Percentiles rank a stretch among this genome's conserved stretches.
Evolutionary conservation across 2,888 invertebrate species (phyloP).

Genomic region (Agrotis exclamationis): DNA sequence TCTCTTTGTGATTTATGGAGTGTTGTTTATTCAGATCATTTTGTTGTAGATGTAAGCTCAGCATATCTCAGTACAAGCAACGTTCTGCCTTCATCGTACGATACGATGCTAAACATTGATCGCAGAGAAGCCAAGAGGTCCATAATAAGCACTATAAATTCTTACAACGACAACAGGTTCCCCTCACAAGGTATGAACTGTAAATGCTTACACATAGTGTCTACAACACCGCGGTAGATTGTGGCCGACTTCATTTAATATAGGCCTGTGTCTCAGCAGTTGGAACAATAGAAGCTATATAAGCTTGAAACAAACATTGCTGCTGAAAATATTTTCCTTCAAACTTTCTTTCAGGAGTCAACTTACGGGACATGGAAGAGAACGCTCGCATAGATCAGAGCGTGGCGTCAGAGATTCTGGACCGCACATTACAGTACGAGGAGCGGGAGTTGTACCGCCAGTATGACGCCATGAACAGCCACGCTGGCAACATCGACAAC

Average conservation of each 20-base stretch:
- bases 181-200: slow-evolving; percentile 83
- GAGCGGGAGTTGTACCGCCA: slow-evolving; percentile 79
- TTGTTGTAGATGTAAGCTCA: slow-evolving; percentile 21
- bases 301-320: too few species aligned
- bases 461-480: slow-evolving; percentile 78
- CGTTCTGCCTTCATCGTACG: slow-evolving; percentile 57
- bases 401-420: slow-evolving; percentile 82
- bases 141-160: slow-evolving; percentile 84
- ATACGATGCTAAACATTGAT: slow-evolving; percentile 60
- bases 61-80: slow-evolving; percentile 24
- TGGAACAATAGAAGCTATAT: too few species aligned
- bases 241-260: too few species aligned
- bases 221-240: too few species aligned
- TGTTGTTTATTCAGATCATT: neutral
- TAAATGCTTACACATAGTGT: too few species aligned
- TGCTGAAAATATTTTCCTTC: neutral
- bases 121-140: slow-evolving; percentile 77
- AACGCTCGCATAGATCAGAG: slow-evolving; percentile 82
- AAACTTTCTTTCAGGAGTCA: slow-evolving; percentile 72
- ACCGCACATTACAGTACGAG: slow-evolving; percentile 79
- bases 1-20: neutral
- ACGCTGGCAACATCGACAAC: slow-evolving; percentile 84
- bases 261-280: too few species aligned
- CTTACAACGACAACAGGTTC: slow-evolving; percentile 82
- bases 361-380: slow-evolving; percentile 74